Evolutionary conservation across 37 sponge, comb jelly and placozoan species (phyloP).

Genomic region (Eunapius fragilis): DNA sequence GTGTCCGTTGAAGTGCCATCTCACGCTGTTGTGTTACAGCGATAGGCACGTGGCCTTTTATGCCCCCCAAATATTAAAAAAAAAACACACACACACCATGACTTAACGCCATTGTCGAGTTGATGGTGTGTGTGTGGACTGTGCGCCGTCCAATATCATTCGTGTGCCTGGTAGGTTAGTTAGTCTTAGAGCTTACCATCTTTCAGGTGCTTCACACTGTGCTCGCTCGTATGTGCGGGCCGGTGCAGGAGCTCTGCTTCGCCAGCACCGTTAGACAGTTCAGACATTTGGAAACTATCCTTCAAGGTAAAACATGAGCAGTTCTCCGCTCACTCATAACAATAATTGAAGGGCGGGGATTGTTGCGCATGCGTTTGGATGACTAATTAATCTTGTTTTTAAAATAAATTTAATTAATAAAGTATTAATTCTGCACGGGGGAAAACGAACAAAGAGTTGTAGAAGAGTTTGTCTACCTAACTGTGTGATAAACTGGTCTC

Average conservation of each 20-base stretch:
- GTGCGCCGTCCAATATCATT: no score
- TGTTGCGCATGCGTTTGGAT: background rate
- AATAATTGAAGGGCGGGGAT: background rate
- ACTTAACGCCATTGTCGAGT: background rate
- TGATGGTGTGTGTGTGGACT: background rate
- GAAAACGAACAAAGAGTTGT: no score
- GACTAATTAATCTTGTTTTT: background rate
- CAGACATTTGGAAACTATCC: background rate
- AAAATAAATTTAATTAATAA: no score
- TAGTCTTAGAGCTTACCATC: background rate
- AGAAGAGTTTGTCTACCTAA: no score
- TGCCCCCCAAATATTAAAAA: no score
- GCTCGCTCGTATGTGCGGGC: background rate
- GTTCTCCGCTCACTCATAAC: background rate
- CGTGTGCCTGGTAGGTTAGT: no score
- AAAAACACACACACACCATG: no score
- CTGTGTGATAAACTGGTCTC: no score
- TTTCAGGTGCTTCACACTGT: background rate
- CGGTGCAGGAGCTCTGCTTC: background rate
- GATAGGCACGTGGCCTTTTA: no score
- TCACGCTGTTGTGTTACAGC: no score
- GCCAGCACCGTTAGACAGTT: background rate
- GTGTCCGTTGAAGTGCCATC: background rate
- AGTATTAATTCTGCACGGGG: no score
- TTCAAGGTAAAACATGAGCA: background rate